Conservation (phyloP, 2,888 invertebrate species). For the Philhelius pedissequus region DNA sequence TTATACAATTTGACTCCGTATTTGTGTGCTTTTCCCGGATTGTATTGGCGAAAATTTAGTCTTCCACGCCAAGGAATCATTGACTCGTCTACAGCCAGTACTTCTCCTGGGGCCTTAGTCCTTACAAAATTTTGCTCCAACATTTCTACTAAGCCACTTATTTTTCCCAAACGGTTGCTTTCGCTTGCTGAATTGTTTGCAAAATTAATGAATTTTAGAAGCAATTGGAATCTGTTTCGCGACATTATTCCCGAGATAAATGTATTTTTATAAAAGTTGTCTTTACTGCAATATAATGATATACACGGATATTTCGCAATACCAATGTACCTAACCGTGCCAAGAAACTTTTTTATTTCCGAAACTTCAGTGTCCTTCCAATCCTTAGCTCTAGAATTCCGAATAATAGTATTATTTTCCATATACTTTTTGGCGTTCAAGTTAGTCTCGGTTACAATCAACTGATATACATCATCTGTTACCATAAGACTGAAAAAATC, state of each 20-base stretch:
- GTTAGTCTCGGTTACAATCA: too few relatives aligned
- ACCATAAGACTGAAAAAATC: too few relatives aligned
- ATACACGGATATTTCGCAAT: conserved; percentile 44
- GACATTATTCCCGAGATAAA: background rate
- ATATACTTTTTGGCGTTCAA: too few relatives aligned
- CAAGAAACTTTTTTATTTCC: conserved; percentile 12
- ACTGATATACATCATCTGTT: too few relatives aligned
- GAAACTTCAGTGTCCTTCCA: too few relatives aligned
- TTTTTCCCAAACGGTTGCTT: background rate
- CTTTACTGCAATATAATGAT: conserved; percentile 2
- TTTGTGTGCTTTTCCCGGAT: conserved; percentile 8
- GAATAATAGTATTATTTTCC: too few relatives aligned
- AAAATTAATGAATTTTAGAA: background rate
- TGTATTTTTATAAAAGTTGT: conserved; percentile 3
- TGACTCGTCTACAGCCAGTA: conserved; percentile 45
- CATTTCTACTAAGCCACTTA: background rate
- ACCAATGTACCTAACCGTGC: conserved; percentile 32
- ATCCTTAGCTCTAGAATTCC: too few relatives aligned
- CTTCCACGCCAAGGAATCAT: too few relatives aligned
- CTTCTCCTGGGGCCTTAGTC: conserved; percentile 17
- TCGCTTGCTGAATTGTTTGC: background rate
- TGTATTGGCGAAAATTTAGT: too few relatives aligned
- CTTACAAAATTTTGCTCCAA: background rate
- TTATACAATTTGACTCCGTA: conserved; percentile 16
- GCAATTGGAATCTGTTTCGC: too few relatives aligned